Evolutionary conservation across 2,797 vertebrate species (phyloP).

Genomic region (Macropodus opercularis): DNA sequence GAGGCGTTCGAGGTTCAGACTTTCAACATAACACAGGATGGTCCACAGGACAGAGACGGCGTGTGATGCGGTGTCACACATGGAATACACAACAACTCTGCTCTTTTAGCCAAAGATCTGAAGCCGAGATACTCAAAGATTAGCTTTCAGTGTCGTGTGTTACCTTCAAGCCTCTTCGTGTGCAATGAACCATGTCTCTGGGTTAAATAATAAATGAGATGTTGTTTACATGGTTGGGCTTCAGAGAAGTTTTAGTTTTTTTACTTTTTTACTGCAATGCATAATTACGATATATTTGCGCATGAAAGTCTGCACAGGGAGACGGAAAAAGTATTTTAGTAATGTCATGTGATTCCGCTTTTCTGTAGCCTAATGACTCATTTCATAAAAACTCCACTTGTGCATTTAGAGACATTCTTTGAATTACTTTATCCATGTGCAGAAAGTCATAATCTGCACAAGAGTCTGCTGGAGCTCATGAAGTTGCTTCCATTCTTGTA

Average conservation of each 20-base stretch:
- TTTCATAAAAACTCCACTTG: slow-evolving; percentile 3
- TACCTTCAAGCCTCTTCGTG: slow-evolving; percentile 44
- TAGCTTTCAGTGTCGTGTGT: slow-evolving; percentile 29
- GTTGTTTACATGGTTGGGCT: slow-evolving; percentile 56
- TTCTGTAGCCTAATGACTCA: background rate
- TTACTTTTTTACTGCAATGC: slow-evolving; percentile 35
- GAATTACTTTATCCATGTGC: slow-evolving; percentile 12
- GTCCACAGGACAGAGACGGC: slow-evolving; percentile 11
- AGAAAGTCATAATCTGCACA: slow-evolving; percentile 8
- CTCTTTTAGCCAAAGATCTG: slow-evolving; percentile 36
- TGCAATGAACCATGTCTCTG: slow-evolving; percentile 24
- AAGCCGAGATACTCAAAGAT: slow-evolving; percentile 46
- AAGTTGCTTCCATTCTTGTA: background rate
- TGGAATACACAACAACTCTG: slow-evolving; percentile 13
- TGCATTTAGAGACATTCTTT: slow-evolving; percentile 2
- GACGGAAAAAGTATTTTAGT: background rate
- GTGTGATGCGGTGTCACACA: slow-evolving; percentile 34
- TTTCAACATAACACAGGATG: slow-evolving; percentile 7
- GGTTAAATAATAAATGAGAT: slow-evolving; percentile 60
- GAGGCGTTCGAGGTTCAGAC: slow-evolving; percentile 44
- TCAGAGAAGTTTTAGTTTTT: slow-evolving; percentile 49
- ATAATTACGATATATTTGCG: slow-evolving; percentile 41
- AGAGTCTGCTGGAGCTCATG: slow-evolving; percentile 6
- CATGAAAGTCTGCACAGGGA: slow-evolving; percentile 15
- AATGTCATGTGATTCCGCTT: background rate